Conservation (phyloP, 2,113 vertebrate genomes). For the Spea multiplicata region DNA sequence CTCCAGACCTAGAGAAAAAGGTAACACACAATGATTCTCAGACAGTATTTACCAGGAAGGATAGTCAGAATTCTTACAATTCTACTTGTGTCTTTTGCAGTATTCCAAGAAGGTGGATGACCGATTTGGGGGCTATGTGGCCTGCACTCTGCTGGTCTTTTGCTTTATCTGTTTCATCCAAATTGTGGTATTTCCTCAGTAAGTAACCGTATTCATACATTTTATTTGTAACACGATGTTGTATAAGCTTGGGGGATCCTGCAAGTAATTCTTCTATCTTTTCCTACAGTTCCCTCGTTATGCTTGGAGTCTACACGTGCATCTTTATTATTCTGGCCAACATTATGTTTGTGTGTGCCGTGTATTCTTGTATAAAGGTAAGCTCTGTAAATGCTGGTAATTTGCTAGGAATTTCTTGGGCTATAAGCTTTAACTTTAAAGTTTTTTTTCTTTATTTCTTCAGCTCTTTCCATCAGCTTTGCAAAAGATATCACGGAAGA, state of each 20-base stretch:
- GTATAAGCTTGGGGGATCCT: background rate
- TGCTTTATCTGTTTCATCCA: slow-evolving; percentile 94
- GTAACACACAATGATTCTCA: slow-evolving; percentile 55
- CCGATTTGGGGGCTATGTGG: slow-evolving; percentile 88
- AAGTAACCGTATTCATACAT: slow-evolving; percentile 57
- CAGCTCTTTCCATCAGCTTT: slow-evolving; percentile 83
- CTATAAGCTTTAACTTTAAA: background rate
- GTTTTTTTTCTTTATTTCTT: background rate
- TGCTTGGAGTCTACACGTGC: slow-evolving; percentile 81
- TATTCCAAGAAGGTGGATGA: slow-evolving; percentile 93
- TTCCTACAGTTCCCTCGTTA: slow-evolving; percentile 75
- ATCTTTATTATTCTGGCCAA: slow-evolving; percentile 82
- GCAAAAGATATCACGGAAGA: slow-evolving; percentile 82
- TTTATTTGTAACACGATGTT: too few relatives aligned
- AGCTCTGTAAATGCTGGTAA: slow-evolving; percentile 30
- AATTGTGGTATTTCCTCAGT: slow-evolving; percentile 88
- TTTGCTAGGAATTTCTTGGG: background rate
- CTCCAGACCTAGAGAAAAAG: slow-evolving; percentile 90
- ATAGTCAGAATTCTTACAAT: background rate
- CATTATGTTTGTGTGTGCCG: slow-evolving; percentile 85
- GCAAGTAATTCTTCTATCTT: background rate
- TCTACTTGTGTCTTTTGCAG: slow-evolving; percentile 57
- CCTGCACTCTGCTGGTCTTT: slow-evolving; percentile 89
- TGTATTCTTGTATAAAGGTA: slow-evolving; percentile 89
- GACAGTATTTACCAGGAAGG: too few relatives aligned